Evolutionary conservation across 1,140 invertebrate species (phyloP), one percentile per base, ranked within the genome.

Genomic region (Nasonia giraulti): DNA sequence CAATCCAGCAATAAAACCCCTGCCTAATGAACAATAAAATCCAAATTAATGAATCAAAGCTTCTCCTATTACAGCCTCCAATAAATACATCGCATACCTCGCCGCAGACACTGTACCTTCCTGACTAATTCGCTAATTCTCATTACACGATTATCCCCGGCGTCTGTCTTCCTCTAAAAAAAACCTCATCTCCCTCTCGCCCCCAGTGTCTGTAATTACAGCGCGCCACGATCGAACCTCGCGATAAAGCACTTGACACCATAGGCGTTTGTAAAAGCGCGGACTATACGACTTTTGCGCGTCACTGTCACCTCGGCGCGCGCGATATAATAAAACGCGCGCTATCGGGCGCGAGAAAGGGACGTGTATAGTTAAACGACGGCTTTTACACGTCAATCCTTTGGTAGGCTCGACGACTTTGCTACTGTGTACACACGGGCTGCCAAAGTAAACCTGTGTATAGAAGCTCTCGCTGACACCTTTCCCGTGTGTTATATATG

Each of bases 361-460:
- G 89, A 89, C 89, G 88, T 84, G 80, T 83, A 88, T 90, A 91
- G 88, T 87, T 89, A 90, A 82, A 76, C 87, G 84, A 85, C 47
- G 73, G 62, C 74, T 84, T 93, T 93, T 90, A 89, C 91, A 92
- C 88, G 92, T 93, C 92, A 92, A 92, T 92, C 90, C 50, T 27
- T 27, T 85, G 87, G 85, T 62, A 62, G 17, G 83, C 87, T 69
- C 85, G 87, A 87, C 87, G 82, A 86, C 55, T 62, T 62, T 62
- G 84, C 88, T 82, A 87, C 76, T 85, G 62, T 83, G 78, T 47
- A 82, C 73, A 83, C 85, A 78, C 23, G 62, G 62, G 33, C 27
- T 20, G 14, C 50, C 27, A 75, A 55, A 85, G 71, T 62, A 82
- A 69, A 77, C 74, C 20, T 11, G 20, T 62, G 20, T 62, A 20